phyloP scores from a whole-genome alignment of 2,797 vertebrate species.

The Pangasius krempfi region DNA sequence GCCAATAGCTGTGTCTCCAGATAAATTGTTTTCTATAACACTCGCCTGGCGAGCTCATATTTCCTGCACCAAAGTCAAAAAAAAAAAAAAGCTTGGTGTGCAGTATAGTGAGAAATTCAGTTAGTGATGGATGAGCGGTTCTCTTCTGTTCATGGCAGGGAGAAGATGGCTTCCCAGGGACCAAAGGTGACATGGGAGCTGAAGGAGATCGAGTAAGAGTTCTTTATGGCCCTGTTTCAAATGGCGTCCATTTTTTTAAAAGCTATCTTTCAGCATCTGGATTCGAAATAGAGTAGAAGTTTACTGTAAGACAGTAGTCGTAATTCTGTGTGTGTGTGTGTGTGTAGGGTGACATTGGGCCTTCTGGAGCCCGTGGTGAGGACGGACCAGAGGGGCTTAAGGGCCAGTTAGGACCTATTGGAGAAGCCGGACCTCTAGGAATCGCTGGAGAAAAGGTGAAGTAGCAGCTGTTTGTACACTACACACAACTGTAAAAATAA shows the following conservation, averaged over 20 bases:
- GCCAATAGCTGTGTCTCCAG: slow-evolving; percentile 24
- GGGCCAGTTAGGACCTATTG: slow-evolving; percentile 79
- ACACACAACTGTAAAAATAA: background rate
- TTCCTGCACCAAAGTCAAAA: slow-evolving; percentile 13
- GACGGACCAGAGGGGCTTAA: slow-evolving; percentile 88
- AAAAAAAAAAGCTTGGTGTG: slow-evolving; percentile 10
- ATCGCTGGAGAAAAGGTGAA: slow-evolving; percentile 82
- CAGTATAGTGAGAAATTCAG: slow-evolving; percentile 30
- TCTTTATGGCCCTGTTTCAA: slow-evolving; percentile 23
- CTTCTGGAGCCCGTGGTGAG: slow-evolving; percentile 79
- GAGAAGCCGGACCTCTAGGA: slow-evolving; percentile 78
- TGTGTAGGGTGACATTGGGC: slow-evolving; percentile 81
- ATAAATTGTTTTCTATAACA: slow-evolving; percentile 44
- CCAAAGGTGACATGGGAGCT: slow-evolving; percentile 86
- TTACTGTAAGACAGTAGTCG: background rate
- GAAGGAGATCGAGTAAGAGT: slow-evolving; percentile 86
- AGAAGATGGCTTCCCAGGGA: slow-evolving; percentile 90
- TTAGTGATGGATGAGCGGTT: slow-evolving; percentile 41
- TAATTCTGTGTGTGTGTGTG: slow-evolving; percentile 27
- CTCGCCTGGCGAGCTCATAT: slow-evolving; percentile 10
- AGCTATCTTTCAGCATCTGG: background rate
- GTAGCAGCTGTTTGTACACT: background rate
- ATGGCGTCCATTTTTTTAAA: background rate
- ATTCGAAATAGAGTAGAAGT: background rate
- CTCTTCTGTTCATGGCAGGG: slow-evolving; percentile 72